A percentile compares a stretch with the other conserved stretches of the same genome.
Conservation (phyloP, 2,888 invertebrate species). For the Gisinianus flammeolus region DNA sequence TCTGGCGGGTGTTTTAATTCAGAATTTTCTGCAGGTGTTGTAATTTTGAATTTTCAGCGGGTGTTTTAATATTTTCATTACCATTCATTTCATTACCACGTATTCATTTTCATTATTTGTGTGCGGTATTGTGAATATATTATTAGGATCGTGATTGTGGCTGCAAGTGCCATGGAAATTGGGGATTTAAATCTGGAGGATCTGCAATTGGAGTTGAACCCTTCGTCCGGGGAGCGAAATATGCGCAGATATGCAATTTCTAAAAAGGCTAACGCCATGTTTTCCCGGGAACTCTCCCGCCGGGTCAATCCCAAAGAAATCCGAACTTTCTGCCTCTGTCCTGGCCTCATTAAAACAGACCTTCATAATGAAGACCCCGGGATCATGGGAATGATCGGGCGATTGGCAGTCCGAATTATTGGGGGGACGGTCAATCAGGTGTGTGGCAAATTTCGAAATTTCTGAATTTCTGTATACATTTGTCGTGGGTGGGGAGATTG, state of each 20-base stretch:
- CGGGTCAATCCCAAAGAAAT: neutral
- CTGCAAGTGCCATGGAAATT: too few relatives aligned
- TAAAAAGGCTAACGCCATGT: neutral
- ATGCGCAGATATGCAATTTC: neutral
- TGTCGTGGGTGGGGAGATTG: neutral
- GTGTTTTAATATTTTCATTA: neutral
- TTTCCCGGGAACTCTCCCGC: neutral
- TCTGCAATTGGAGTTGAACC: neutral
- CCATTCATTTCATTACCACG: neutral
- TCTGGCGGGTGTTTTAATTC: too few relatives aligned
- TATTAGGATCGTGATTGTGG: too few relatives aligned
- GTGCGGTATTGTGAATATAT: too few relatives aligned
- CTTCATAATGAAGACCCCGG: too few relatives aligned
- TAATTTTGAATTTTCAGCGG: too few relatives aligned
- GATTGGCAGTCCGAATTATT: neutral
- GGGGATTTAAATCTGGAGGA: neutral
- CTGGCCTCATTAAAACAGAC: slow-evolving; percentile 1
- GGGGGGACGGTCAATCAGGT: neutral
- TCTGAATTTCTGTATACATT: neutral
- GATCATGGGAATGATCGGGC: too few relatives aligned
- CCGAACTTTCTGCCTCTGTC: slow-evolving; percentile 6
- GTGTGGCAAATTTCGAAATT: neutral
- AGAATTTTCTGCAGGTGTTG: neutral
- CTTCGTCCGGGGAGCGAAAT: neutral
- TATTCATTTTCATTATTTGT: too few relatives aligned